Conservation (phyloP, 2,888 invertebrate species). For the Syrphus vitripennis region DNA sequence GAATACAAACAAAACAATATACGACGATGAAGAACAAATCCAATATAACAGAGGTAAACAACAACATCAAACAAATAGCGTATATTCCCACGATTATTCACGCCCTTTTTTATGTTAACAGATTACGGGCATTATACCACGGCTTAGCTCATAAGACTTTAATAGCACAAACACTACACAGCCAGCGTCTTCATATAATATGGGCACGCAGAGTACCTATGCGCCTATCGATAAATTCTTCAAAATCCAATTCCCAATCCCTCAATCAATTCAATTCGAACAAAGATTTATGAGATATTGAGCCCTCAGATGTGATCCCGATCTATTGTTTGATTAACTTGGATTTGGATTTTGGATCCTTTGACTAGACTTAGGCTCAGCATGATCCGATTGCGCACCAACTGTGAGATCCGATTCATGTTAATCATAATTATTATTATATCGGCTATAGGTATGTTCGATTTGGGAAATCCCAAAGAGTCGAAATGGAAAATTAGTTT, state of each 20-base stretch:
- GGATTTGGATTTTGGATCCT: constrained; percentile 39
- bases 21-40: constrained; percentile 24
- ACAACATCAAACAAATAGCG: constrained; percentile 59
- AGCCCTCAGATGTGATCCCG: constrained; percentile 20
- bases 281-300: constrained; percentile 67
- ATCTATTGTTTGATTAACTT: constrained; percentile 57
- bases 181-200: background rate
- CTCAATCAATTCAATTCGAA: constrained; percentile 51
- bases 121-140: constrained; percentile 40
- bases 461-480: background rate
- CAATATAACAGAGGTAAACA: constrained; percentile 26
- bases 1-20: background rate
- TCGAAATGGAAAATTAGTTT: background rate
- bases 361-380: constrained; percentile 48
- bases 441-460: constrained; percentile 40
- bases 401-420: constrained; percentile 67
- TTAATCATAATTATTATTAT: constrained; percentile 56
- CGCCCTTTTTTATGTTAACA: constrained; percentile 70
- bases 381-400: constrained; percentile 56
- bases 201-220: constrained; percentile 5
- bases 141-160: constrained; percentile 31
- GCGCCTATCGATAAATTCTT: constrained; percentile 55
- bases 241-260: constrained; percentile 58
- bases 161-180: too few species aligned
- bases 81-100: constrained; percentile 71